Evolutionary conservation across 2,888 invertebrate species (phyloP).

Genomic region (Parthenolecanium corni): DNA sequence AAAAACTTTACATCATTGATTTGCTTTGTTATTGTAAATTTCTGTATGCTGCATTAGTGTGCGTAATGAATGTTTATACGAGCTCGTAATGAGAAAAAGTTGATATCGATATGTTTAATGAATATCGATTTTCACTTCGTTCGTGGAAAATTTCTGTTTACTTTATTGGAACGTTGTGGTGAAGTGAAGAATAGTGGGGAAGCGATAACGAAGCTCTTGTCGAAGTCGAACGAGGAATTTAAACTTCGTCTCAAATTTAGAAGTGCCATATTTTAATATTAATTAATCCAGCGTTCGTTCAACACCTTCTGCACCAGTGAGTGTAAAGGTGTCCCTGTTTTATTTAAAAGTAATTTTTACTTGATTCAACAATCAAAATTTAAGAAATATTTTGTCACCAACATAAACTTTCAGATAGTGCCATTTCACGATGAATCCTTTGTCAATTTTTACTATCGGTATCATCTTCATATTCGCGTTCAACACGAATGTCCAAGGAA

Average conservation of each 20-base stretch:
- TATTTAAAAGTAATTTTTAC: neutral
- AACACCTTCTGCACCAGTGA: slow-evolving; percentile 76
- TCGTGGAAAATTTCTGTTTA: slow-evolving; percentile 19
- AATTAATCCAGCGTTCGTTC: neutral
- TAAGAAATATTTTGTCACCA: no score
- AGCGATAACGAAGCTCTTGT: slow-evolving; percentile 6
- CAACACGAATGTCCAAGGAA: neutral
- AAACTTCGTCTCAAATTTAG: neutral
- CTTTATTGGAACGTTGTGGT: neutral
- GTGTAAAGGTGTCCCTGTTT: slow-evolving; percentile 64
- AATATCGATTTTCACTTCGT: neutral
- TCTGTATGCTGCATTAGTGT: no score
- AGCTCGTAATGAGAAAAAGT: no score
- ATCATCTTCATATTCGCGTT: neutral
- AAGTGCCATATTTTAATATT: slow-evolving; percentile 11
- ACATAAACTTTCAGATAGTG: neutral
- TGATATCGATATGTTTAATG: no score
- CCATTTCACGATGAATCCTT: neutral
- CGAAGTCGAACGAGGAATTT: neutral
- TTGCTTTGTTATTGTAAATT: no score
- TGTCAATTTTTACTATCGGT: neutral
- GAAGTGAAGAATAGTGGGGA: slow-evolving; percentile 8
- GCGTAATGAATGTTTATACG: no score
- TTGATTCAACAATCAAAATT: neutral
- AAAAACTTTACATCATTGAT: no score